A percentile compares a stretch with the other conserved stretches of the same genome.
Conservation (phyloP, 2,797 vertebrate genomes). For the Columba guinea region DNA sequence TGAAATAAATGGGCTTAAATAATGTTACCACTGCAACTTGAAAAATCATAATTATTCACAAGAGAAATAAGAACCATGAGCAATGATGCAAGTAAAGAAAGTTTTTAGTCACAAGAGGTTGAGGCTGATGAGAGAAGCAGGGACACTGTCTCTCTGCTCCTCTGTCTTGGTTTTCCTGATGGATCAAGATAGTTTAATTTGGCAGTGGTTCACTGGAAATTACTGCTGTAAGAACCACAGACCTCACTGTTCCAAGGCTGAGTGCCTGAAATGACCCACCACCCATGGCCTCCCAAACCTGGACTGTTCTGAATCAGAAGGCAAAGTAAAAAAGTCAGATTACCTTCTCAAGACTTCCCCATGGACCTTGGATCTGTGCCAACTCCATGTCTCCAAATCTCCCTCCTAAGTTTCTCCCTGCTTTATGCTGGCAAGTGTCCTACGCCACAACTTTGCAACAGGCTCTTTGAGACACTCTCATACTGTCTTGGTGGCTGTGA, state of each 20-base stretch:
- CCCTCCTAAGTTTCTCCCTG: neutral
- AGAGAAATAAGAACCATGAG: neutral
- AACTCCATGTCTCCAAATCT: neutral
- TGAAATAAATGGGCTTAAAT: neutral
- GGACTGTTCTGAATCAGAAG: neutral
- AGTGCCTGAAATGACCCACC: neutral
- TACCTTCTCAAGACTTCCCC: neutral
- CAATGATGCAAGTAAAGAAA: neutral
- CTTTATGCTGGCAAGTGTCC: neutral
- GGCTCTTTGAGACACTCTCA: neutral
- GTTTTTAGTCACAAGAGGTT: neutral
- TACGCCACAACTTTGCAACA: neutral
- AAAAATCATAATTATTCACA: neutral
- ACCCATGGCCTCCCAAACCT: neutral
- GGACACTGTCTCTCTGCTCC: neutral
- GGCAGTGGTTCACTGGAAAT: neutral
- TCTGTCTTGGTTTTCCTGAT: neutral
- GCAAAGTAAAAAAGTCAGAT: neutral
- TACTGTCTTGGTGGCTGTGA: neutral
- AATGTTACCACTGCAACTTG: neutral
- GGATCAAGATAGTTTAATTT: neutral
- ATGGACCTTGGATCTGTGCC: neutral
- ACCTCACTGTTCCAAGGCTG: rapidly evolving
- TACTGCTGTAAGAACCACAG: neutral
- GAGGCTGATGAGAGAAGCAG: neutral